Evolutionary conservation across 2,888 invertebrate genomes (phyloP).

Genomic region (Nasonovia ribisnigri): DNA sequence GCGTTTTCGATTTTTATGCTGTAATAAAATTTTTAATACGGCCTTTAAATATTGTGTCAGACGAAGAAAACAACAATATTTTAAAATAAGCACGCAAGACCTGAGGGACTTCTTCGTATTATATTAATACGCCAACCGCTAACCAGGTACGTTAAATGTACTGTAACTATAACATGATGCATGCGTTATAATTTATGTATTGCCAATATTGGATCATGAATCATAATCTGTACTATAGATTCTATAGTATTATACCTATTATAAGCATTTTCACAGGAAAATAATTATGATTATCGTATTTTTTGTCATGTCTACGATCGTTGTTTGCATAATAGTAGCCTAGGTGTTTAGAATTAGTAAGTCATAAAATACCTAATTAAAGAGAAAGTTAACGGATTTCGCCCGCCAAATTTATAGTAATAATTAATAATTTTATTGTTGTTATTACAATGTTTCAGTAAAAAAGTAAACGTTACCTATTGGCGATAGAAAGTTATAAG

Average conservation of each 20-base stretch:
- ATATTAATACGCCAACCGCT: not conserved
- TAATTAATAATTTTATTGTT: not conserved
- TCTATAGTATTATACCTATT: not conserved
- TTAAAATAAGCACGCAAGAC: not conserved
- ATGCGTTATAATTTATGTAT: not conserved
- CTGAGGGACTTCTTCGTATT: not conserved
- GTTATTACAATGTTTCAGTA: not conserved
- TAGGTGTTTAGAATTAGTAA: not conserved
- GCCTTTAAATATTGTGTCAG: not conserved
- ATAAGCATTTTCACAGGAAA: not conserved
- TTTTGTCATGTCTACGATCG: not conserved
- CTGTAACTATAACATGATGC: not conserved
- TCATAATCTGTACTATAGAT: no score
- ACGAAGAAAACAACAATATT: not conserved
- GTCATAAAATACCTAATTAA: not conserved
- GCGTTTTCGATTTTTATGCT: not conserved
- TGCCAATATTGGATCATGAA: not conserved
- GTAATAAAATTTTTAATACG: not conserved
- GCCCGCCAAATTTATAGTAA: not conserved
- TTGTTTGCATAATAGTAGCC: not conserved
- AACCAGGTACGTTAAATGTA: not conserved
- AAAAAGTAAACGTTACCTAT: not conserved
- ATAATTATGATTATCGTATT: not conserved
- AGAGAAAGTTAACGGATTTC: not conserved
- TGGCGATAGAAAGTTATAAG: no score